phyloP scores from a whole-genome alignment of 2,888 invertebrate species.

The Eremobia ochroleuca region DNA sequence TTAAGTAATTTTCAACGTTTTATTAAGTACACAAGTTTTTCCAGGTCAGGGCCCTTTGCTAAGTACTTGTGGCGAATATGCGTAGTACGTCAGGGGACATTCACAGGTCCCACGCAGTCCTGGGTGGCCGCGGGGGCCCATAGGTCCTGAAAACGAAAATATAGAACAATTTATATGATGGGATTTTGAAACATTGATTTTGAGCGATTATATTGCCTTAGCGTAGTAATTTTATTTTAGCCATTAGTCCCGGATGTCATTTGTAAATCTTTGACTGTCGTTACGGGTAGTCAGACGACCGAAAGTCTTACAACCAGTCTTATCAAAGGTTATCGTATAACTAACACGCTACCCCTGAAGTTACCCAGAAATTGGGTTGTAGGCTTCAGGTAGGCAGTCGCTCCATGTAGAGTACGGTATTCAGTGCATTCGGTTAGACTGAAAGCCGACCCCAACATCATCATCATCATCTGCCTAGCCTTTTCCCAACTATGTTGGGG shows the following conservation, averaged over 20 bases:
- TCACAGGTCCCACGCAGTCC: conserved; percentile 92
- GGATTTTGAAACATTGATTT: background rate
- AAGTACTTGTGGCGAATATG: conserved; percentile 89
- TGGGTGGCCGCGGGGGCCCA: conserved; percentile 90
- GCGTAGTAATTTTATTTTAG: background rate
- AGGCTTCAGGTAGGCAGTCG: background rate
- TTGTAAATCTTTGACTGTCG: background rate
- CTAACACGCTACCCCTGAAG: background rate
- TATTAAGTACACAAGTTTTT: conserved; percentile 66
- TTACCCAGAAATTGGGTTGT: background rate
- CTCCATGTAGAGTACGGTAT: background rate
- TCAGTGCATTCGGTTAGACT: background rate
- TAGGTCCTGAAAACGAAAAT: conserved; percentile 74
- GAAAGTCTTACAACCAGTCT: background rate
- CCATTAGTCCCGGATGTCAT: too few species aligned
- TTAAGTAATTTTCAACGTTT: conserved; percentile 30
- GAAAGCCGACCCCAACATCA: background rate
- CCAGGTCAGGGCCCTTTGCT: conserved; percentile 90
- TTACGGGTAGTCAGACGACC: background rate
- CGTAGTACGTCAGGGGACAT: conserved; percentile 90
- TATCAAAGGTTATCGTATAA: background rate
- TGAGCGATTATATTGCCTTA: background rate
- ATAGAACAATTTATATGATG: background rate
- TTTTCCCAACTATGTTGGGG: too few species aligned
- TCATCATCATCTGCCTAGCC: too few species aligned